Evolutionary conservation across 64 coral and sea anemone genomes (phyloP), one percentile per base, ranked within the genome.

Genomic region (Catalaphyllia jardinei): DNA sequence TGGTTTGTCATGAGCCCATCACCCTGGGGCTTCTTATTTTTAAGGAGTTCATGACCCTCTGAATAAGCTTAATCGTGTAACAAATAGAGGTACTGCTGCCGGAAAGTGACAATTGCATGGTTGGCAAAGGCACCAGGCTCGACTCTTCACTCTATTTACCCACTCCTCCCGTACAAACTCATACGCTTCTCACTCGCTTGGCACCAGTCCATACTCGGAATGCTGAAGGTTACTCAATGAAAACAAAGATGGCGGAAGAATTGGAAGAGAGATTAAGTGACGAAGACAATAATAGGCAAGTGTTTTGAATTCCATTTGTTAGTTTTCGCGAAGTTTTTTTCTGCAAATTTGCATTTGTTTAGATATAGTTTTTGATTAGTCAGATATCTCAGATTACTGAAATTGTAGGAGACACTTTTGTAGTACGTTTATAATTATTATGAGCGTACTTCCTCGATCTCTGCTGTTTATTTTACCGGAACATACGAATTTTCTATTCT

Each of bases 231-330:
- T 67, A 20, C 22, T 76, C 74, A n/a, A 77, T 50, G 17, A 69
- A 69, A 85, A 85, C 81, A 85, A 71, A 24, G 46, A 85, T 85
- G 81, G 81, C 81, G 62, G 81, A 84, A 33, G 79, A 24, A 60
- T 27, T 62, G 19, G 33, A 61, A 12, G 59, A 62, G 31, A 30
- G 9, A 83, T 39, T 42, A n/a, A 61, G 2, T 4, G 31, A 16
- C 2, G 13, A 35, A 8, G 25, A 24, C 28, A 29, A 10, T 39
- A 20, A 46, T 5, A 42, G 79, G 79, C 30, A 20, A 83, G 59
- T 65, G 31, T 24, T 38, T 42, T 42, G 10, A 2, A 14, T 65
- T 9, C 10, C 35, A 39, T 42, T 64, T 19, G n/a, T 27, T 11
- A 12, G 42, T 42, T 64, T 61, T 62, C 24, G 7, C 78, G 29